Conservation (phyloP, 2,113 vertebrate species). For the Pedetes capensis region DNA sequence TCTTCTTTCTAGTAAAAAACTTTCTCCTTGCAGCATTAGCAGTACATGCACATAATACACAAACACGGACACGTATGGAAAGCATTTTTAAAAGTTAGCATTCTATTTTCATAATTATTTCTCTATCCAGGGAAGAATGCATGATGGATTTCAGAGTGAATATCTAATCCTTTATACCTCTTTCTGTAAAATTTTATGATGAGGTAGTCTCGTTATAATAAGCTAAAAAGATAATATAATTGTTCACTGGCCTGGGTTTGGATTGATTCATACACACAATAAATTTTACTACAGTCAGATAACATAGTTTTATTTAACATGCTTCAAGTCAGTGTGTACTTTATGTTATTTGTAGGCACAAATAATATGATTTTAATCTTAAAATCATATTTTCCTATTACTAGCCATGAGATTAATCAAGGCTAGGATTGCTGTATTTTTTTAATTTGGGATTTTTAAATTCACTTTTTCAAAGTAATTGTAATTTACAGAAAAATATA, state of each 20-base stretch:
- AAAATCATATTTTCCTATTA: constrained; percentile 28
- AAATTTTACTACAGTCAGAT: constrained; percentile 28
- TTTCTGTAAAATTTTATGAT: constrained; percentile 50
- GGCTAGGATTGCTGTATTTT: neutral
- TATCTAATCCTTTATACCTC: constrained; percentile 36
- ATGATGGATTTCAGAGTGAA: constrained; percentile 53
- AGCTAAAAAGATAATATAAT: constrained; percentile 53
- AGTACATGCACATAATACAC: no score
- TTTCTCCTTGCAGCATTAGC: constrained; percentile 15
- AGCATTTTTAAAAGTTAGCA: constrained; percentile 24
- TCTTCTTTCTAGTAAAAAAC: neutral
- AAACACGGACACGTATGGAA: constrained; percentile 16
- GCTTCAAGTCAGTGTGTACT: constrained; percentile 57
- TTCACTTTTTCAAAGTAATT: constrained; percentile 13
- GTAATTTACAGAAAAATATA: neutral
- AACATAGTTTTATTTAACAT: constrained; percentile 31
- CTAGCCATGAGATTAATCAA: neutral
- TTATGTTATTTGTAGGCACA: constrained; percentile 41
- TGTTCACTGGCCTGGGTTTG: neutral
- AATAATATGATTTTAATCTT: constrained; percentile 13
- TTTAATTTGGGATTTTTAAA: neutral
- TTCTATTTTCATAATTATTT: constrained; percentile 57
- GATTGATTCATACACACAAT: constrained; percentile 1
- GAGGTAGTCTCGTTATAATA: constrained; percentile 37
- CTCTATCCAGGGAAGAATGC: constrained; percentile 42